phyloP scores from a whole-genome alignment of 2,113 vertebrate genomes.

The Loxodonta africana region DNA sequence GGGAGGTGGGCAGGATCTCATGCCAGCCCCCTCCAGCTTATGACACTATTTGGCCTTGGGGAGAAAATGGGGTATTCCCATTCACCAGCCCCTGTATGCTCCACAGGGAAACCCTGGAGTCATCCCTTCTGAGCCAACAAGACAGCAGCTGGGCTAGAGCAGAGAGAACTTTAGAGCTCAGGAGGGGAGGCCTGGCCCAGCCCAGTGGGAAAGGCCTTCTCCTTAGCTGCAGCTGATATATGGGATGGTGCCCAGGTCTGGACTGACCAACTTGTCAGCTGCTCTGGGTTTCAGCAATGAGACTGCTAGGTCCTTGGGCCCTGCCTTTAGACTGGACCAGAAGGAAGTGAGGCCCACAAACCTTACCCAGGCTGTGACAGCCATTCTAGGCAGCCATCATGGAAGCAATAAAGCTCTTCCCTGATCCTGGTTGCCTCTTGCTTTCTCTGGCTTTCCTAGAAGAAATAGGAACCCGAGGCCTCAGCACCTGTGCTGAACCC shows the following conservation, averaged over 20 bases:
- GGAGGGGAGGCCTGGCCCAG: neutral
- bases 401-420: slow-evolving; percentile 85
- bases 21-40: neutral
- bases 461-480: neutral
- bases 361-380: slow-evolving; percentile 17
- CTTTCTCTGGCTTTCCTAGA: slow-evolving; percentile 31
- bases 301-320: slow-evolving; percentile 43
- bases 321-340: slow-evolving; percentile 63
- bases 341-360: slow-evolving; percentile 50
- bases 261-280: slow-evolving; percentile 18
- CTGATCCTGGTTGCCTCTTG: slow-evolving; percentile 52
- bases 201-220: neutral
- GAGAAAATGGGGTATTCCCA: slow-evolving; percentile 30
- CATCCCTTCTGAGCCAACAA: slow-evolving; percentile 57
- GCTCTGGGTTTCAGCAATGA: slow-evolving; percentile 2
- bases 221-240: neutral
- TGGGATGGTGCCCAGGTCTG: neutral
- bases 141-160: slow-evolving; percentile 8
- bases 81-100: slow-evolving; percentile 43
- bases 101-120: slow-evolving; percentile 48
- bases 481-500: neutral
- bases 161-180: slow-evolving; percentile 19
- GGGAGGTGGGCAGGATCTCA: neutral
- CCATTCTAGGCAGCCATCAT: slow-evolving; percentile 31
- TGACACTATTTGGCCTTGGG: slow-evolving; percentile 56